Base-by-base conservation (phyloP, 92 coral and sea anemone species). In the Virgularia gustaviana region DNA sequence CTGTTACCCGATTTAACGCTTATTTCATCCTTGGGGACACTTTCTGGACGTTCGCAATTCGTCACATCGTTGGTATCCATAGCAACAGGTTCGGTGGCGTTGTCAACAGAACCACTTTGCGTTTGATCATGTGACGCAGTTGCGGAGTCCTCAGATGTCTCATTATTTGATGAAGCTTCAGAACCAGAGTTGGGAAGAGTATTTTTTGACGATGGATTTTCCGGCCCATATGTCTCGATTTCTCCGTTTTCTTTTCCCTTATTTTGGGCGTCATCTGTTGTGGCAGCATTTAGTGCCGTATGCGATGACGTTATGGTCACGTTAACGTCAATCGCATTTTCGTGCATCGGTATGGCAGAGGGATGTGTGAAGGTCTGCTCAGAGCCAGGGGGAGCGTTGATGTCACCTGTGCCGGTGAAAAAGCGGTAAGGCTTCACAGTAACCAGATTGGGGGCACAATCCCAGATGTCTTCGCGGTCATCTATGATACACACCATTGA, bases 391-490 rank as follows among this genome's bases (percentile, higher is more conserved):
- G 98, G 98, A n/a, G 98, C 98, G 84, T 92, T 89, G 52, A 92
- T 92, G 82, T 92, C 98, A 16, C 96, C 98, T 7, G 90, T 96
- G 5, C 95, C 96, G 22, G 85, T 85, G 56, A 92, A 92, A 79
- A 86, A 92, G 86, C 83, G 86, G 77, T 92, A 92, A 5, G 98
- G 98, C 47, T 92, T 92, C 33, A 92, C 98, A 24, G 85, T 86
- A 49, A 92, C 65, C 36, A 92, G 77, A 57, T 89, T 92, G 15
- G 95, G 83, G 39, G 98, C 98, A 47, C 79, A 78, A 79, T 92
- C 90, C 98, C 98, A 92, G 16, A 92, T 89, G 60, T 92, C 98
- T 72, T 79, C 95, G 35, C 98, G 88, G 86, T 92, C 98, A 76
- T 92, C 98, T 8, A 92, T 92, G 37, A 92, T 89, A 71, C 98